Percentiles rank a stretch among this genome's conserved stretches.
Evolutionary conservation across 2,797 vertebrate genomes (phyloP).

Genomic region (Characodon lateralis): DNA sequence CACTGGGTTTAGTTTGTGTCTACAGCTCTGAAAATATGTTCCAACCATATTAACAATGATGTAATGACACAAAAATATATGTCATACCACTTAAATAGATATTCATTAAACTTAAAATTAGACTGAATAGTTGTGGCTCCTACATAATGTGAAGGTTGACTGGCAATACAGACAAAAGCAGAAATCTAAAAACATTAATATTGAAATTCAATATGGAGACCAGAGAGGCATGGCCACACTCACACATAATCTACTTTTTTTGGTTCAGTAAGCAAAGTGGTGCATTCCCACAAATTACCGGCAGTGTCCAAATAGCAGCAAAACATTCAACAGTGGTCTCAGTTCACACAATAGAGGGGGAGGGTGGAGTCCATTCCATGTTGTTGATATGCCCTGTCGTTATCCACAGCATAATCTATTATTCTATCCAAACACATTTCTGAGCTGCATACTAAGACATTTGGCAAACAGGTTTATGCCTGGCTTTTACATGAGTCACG

Average conservation of each 20-base stretch:
- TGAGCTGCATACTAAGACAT: neutral
- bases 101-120: slow-evolving; percentile 14
- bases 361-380: slow-evolving; percentile 12
- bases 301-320: slow-evolving; percentile 33
- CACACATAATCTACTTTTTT: slow-evolving; percentile 28
- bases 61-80: slow-evolving; percentile 9
- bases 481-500: neutral
- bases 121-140: neutral
- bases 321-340: slow-evolving; percentile 27
- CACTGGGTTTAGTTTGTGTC: slow-evolving; percentile 19
- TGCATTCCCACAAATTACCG: slow-evolving; percentile 27
- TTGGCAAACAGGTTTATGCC: neutral
- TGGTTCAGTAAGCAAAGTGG: slow-evolving; percentile 46
- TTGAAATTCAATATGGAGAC: slow-evolving; percentile 3
- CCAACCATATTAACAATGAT: slow-evolving; percentile 1
- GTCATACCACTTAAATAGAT: slow-evolving; percentile 17
- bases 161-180: neutral
- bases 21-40: slow-evolving; percentile 9
- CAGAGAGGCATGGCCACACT: slow-evolving; percentile 11
- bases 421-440: neutral
- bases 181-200: neutral
- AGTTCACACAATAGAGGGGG: slow-evolving; percentile 29
- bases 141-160: neutral
- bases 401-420: slow-evolving; percentile 12
- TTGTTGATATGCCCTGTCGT: slow-evolving; percentile 2